These are phyloP conservation scores for Gryllus bimaculatus DNA, from an alignment of 1,140 invertebrate genomes.

Conservation along the genomic window DNA sequence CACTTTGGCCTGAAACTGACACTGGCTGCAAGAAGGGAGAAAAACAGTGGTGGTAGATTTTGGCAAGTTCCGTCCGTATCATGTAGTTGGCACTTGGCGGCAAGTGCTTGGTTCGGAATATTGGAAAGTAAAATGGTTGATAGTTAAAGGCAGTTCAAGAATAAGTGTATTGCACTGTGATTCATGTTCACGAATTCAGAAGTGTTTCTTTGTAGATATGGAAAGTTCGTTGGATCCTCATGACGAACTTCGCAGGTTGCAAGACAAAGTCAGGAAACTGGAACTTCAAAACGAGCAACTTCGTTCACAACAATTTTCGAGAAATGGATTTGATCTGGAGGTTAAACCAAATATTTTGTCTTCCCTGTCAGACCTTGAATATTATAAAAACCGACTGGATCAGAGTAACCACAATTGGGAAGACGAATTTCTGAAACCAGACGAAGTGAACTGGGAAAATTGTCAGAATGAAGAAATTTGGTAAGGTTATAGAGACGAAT, in stretches of 20 bases:
- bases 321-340: constrained; percentile 19
- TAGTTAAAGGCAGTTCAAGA: too few relatives aligned
- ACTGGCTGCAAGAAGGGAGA: too few relatives aligned
- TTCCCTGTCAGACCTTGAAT: neutral
- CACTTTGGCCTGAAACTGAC: too few relatives aligned
- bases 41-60: too few relatives aligned
- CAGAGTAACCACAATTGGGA: neutral
- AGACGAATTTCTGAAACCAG: neutral
- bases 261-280: constrained; percentile 20
- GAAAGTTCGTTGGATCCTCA: constrained; percentile 12
- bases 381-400: constrained; percentile 8
- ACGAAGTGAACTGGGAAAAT: neutral
- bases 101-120: too few relatives aligned
- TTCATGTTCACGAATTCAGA: too few relatives aligned
- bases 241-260: constrained; percentile 19
- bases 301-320: constrained; percentile 14
- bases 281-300: constrained; percentile 22
- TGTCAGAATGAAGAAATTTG: neutral
- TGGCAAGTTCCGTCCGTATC: too few relatives aligned
- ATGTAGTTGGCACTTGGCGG: too few relatives aligned
- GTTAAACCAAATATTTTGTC: neutral
- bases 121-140: too few relatives aligned
- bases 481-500: neutral
- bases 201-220: neutral
- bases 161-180: too few relatives aligned